Base-by-base conservation (phyloP, 2,113 vertebrate genomes). In the Ameiurus melas region DNA sequence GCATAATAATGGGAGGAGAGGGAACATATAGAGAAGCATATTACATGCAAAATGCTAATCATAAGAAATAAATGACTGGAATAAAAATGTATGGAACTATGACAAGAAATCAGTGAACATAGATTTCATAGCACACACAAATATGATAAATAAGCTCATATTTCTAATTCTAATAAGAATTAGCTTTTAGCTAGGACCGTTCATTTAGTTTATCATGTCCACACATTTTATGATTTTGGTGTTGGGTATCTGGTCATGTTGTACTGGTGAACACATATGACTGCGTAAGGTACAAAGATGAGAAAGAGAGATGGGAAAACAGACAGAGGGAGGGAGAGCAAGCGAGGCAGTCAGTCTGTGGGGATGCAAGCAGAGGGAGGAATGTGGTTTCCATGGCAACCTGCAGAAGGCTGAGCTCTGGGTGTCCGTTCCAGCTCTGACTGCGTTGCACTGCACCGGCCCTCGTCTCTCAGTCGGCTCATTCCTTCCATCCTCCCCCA, bases 331-430 rank as follows among this genome's bases (percentile, higher is more conserved):
- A 87, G 89, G 84, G 89, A 70, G 87, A 51, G 85, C 86, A 84
- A 88, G 87, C 83, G 83, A 89, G 89, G 83, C 86, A 90, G 89
- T 91, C 94, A 93, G 94, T 95, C 94, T 95, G 94, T 95, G 93
- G 95, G 95, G 95, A 96, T 96, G 94, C 94, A 95, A 94, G 94
- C 94, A 93, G 95, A 95, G 95, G 95, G 95, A 95, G 95, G 95
- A 96, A 96, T 95, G 92, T 95, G 95, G 95, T 96, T 96, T 95
- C 96, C 94, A 96, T 96, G 94, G 95, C 90, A 95, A 96, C 96
- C 91, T 47, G 90, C 90, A 91, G 94, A 94, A 95, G 95, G 95
- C 95, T 95, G 95, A 96, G 95, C 94, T 94, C 94, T 94, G 94
- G 94, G 94, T 95, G 95, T 95, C 95, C 94, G 93, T 95, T 96